Evolutionary conservation across 2,797 vertebrate species (phyloP).

Genomic region (Smutsia temminckii): DNA sequence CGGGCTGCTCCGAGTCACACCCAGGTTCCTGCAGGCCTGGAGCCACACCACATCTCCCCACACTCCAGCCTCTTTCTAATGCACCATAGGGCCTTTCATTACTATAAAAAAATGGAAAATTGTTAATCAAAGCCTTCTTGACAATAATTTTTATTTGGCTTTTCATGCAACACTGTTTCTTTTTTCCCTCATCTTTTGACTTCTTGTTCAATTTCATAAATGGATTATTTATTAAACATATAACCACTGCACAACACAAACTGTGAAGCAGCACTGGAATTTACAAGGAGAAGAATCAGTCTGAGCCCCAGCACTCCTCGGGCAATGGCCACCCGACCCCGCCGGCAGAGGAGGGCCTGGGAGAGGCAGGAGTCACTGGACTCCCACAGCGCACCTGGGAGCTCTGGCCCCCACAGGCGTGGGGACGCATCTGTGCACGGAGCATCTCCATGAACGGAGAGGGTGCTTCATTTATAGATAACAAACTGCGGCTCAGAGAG

Average conservation of each 20-base stretch:
- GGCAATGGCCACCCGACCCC: background rate
- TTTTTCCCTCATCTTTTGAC: background rate
- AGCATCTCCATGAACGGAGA: background rate
- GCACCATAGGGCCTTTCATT: background rate
- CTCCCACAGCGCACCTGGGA: background rate
- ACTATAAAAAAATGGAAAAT: background rate
- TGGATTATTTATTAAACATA: slow-evolving; percentile 14
- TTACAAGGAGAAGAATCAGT: background rate
- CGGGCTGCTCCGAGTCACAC: fast-evolving
- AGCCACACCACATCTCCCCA: too few species aligned
- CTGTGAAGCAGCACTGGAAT: background rate
- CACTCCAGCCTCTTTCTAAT: background rate
- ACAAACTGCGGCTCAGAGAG: background rate
- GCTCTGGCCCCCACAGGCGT: fast-evolving
- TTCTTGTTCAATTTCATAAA: slow-evolving; percentile 1
- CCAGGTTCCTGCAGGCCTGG: too few species aligned
- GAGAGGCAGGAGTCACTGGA: background rate
- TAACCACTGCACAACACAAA: background rate
- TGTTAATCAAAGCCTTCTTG: background rate
- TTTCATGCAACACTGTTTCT: background rate
- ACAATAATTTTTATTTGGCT: background rate
- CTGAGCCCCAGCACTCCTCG: background rate
- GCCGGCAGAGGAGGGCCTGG: background rate
- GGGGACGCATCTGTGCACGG: too few species aligned
- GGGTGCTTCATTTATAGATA: background rate